These are phyloP conservation scores for Polydrusus cervinus DNA, from an alignment of 2,888 invertebrate genomes.

Conservation along the genomic window DNA sequence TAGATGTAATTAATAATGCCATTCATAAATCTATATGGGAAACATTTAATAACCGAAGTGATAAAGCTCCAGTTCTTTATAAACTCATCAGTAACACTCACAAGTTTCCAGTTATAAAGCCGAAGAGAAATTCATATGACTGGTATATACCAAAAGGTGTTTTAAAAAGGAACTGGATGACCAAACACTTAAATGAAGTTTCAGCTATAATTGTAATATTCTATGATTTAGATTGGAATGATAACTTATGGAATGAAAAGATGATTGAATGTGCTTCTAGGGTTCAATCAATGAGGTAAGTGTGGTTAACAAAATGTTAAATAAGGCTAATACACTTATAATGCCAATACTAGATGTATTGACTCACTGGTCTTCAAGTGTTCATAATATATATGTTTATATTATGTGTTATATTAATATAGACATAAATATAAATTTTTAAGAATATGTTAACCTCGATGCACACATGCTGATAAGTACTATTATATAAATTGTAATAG, in stretches of 20 bases:
- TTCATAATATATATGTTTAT: too few species aligned
- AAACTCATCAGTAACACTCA: slow-evolving; percentile 87
- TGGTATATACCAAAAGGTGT: slow-evolving; percentile 97
- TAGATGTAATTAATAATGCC: slow-evolving; percentile 89
- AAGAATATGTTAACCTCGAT: too few species aligned
- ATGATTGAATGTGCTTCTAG: slow-evolving; percentile 94
- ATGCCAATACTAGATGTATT: background rate
- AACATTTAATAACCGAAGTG: slow-evolving; percentile 88
- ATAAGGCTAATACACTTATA: background rate
- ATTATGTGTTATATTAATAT: too few species aligned
- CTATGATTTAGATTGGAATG: slow-evolving; percentile 98
- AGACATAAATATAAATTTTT: too few species aligned
- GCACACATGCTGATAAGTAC: too few species aligned
- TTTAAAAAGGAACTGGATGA: slow-evolving; percentile 95
- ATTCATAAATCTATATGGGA: slow-evolving; percentile 96
- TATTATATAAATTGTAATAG: too few species aligned
- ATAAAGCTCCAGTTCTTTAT: slow-evolving; percentile 89
- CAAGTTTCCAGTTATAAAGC: slow-evolving; percentile 90
- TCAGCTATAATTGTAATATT: slow-evolving; percentile 96
- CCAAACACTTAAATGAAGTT: slow-evolving; percentile 90
- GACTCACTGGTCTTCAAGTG: too few species aligned
- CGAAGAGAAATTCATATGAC: slow-evolving; percentile 92
- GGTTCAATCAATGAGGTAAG: slow-evolving; percentile 84
- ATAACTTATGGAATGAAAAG: slow-evolving; percentile 94
- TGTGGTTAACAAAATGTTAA: background rate